phyloP scores from a whole-genome alignment of 2,113 vertebrate genomes.

The Tretioscincus oriximinensis region DNA sequence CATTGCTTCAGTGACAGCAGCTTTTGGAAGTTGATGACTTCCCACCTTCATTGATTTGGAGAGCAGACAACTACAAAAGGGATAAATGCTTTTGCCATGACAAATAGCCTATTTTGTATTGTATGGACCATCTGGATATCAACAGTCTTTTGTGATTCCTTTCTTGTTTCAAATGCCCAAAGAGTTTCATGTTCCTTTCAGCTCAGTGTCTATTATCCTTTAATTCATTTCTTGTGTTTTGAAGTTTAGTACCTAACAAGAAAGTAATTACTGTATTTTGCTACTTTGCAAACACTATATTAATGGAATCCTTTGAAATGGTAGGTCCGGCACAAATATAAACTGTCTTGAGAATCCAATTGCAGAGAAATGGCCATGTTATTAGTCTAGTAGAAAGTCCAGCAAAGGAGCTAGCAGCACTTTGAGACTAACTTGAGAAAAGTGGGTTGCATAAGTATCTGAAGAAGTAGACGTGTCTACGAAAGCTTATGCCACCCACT shows the following conservation, averaged over 20 bases:
- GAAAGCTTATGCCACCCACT: too few species aligned
- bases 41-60: neutral
- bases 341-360: neutral
- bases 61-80: neutral
- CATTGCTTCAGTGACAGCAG: constrained; percentile 28
- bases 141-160: neutral
- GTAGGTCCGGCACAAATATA: neutral
- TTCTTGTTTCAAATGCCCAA: too few species aligned
- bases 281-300: neutral
- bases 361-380: too few species aligned
- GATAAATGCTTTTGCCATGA: constrained; percentile 34
- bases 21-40: constrained; percentile 2
- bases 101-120: neutral
- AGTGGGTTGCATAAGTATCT: too few species aligned
- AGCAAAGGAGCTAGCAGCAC: too few species aligned
- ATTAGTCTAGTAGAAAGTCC: too few species aligned
- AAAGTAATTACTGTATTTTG: neutral
- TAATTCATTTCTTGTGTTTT: neutral
- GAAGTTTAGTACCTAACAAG: neutral
- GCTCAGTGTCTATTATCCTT: neutral
- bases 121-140: neutral
- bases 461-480: too few species aligned
- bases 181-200: too few species aligned
- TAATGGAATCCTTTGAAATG: neutral
- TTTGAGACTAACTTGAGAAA: too few species aligned